Evolutionary conservation across 2,888 invertebrate genomes (phyloP), one percentile per base, ranked within the genome.

Genomic region (Volucella inflata): DNA sequence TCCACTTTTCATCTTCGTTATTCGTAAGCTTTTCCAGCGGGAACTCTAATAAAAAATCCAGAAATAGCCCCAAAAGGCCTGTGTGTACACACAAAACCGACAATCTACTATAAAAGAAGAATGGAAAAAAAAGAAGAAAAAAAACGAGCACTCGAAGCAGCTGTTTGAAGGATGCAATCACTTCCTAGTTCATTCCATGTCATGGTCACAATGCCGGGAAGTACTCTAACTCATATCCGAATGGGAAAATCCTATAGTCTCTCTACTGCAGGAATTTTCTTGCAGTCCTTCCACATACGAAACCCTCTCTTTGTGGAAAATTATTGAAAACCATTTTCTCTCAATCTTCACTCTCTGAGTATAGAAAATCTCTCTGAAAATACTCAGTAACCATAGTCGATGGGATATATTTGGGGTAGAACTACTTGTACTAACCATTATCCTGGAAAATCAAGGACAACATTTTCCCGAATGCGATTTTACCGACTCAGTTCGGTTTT

Each of bases 361-460:
- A 30, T 30, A 30, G 30, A 30, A 30, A 30, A 30, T 30, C 6
- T 30, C 30, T 30, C 30, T 30, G 6, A 30, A 40, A 11, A 14
- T 50, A 55, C 51, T 50, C 57, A 36, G 21, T 16, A 14, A 21
- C 59, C 53, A 30, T 30, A 30, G 30, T 6, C 30, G 30, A 30
- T 30, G 6, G 30, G 62, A 50, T 44, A 62, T 51, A 38, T 40
- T 14, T 30, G 42, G 65, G 17, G 38, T 30, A 44, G 51, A 38
- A 76, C 71, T 42, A 65, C 30, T 30, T 30, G 30, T 57, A 85
- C 68, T 55, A 72, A 64, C 76, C 72, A 85, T 76, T 81, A 85
- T 85, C 85, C 76, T 85, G 81, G 81, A 85, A 85, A 81, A 85
- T 85, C 85, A 85, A 81, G 85, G 85, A 85, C 85, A 85, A 76